Conservation (phyloP, 2,888 invertebrate species). For the Drosophila nr. fundita region DNA sequence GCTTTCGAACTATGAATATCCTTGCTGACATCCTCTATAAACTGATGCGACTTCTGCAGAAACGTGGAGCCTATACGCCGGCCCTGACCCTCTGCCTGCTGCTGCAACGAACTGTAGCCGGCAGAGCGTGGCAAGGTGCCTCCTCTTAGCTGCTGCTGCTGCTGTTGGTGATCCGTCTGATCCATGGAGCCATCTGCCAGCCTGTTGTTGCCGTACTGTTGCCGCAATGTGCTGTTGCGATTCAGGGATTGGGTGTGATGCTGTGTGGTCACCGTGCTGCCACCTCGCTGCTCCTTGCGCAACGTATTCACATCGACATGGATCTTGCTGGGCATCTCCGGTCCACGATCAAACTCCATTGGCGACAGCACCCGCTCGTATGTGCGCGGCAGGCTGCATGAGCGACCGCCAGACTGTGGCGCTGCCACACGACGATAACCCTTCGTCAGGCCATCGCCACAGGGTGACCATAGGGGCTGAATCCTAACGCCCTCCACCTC, state of each 20-base stretch:
- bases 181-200: slow-evolving; percentile 57
- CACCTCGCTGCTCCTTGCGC: slow-evolving; percentile 74
- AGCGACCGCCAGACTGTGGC: slow-evolving; percentile 85
- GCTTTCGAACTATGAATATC: slow-evolving; percentile 85
- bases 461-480: slow-evolving; percentile 88
- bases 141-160: slow-evolving; percentile 83
- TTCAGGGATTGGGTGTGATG: slow-evolving; percentile 82
- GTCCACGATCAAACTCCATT: slow-evolving; percentile 87
- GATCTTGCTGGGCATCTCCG: slow-evolving; percentile 85
- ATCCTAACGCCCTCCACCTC: slow-evolving; percentile 88
- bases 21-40: slow-evolving; percentile 88
- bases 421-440: slow-evolving; percentile 88
- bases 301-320: slow-evolving; percentile 76
- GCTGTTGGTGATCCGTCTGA: slow-evolving; percentile 66
- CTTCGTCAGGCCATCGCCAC: slow-evolving; percentile 87
- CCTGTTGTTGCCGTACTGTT: slow-evolving; percentile 33
- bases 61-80: slow-evolving; percentile 89
- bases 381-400: slow-evolving; percentile 86
- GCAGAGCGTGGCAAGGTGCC: slow-evolving; percentile 88
- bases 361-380: slow-evolving; percentile 87
- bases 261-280: slow-evolving; percentile 70
- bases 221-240: slow-evolving; percentile 77
- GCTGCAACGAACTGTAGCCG: slow-evolving; percentile 85
- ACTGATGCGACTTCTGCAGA: slow-evolving; percentile 89
- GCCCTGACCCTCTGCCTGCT: slow-evolving; percentile 86